Percentiles rank a stretch among this genome's conserved stretches.
These are phyloP conservation scores for Lota lota DNA, from an alignment of 2,113 vertebrate species.

Conservation along the genomic window DNA sequence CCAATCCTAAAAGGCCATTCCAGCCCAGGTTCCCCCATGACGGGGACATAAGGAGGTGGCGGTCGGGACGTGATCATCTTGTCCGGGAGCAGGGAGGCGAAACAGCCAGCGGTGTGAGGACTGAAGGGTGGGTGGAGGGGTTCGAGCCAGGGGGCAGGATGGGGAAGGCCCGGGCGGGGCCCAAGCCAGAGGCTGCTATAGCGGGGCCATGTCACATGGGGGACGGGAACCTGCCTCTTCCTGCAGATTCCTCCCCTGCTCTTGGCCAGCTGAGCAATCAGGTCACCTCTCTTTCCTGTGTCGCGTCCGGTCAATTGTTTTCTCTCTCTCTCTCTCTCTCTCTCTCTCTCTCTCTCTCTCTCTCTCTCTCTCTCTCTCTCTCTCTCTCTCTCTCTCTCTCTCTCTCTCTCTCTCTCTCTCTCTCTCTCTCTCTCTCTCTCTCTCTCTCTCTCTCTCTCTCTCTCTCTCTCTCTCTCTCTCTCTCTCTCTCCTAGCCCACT, in stretches of 20 bases:
- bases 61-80: slow-evolving; percentile 64
- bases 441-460: too few relatives aligned
- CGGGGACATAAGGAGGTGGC: slow-evolving; percentile 55
- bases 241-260: slow-evolving; percentile 64
- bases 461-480: too few relatives aligned
- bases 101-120: slow-evolving; percentile 65
- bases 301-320: slow-evolving; percentile 70
- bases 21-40: slow-evolving; percentile 42
- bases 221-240: slow-evolving; percentile 60
- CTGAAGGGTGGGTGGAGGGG: slow-evolving; percentile 28
- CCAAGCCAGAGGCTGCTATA: slow-evolving; percentile 43
- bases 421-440: slow-evolving; percentile 22
- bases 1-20: slow-evolving; percentile 51
- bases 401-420: slow-evolving; percentile 17
- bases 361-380: slow-evolving; percentile 10
- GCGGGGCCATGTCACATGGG: slow-evolving; percentile 44
- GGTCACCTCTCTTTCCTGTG: slow-evolving; percentile 69
- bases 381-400: slow-evolving; percentile 15
- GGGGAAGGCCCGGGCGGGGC: slow-evolving; percentile 57
- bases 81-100: slow-evolving; percentile 68
- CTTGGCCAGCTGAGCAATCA: slow-evolving; percentile 74
- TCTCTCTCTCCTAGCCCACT: slow-evolving; percentile 6
- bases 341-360: slow-evolving; percentile 17
- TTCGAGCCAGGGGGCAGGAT: neutral
- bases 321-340: slow-evolving; percentile 18